Percentiles rank a stretch among this genome's conserved stretches.
phyloP scores from a whole-genome alignment of 1,140 invertebrate genomes.

The Drosophila watanabei region DNA sequence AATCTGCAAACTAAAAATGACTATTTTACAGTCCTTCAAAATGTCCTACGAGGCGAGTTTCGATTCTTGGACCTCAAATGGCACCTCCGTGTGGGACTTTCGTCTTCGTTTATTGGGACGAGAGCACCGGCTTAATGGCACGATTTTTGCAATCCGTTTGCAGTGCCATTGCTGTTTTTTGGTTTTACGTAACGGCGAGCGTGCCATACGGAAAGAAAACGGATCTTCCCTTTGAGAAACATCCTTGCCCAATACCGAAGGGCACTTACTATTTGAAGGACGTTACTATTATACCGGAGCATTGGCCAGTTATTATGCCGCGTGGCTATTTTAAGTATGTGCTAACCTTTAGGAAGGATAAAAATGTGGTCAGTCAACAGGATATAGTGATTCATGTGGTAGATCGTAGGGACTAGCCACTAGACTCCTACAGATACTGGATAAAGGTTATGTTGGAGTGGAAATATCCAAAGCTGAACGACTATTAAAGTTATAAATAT shows the following conservation, averaged over 20 bases:
- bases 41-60: background rate
- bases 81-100: background rate
- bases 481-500: background rate
- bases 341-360: background rate
- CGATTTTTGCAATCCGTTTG: background rate
- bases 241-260: background rate
- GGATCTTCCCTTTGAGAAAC: background rate
- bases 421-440: background rate
- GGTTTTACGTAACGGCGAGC: background rate
- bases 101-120: background rate
- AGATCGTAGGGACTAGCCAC: background rate
- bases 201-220: background rate
- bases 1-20: background rate
- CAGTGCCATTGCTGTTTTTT: background rate
- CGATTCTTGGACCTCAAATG: background rate
- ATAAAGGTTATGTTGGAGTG: background rate
- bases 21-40: background rate
- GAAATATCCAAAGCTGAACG: background rate
- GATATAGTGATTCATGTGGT: no score
- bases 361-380: background rate
- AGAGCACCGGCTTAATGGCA: background rate
- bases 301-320: background rate
- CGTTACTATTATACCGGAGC: background rate
- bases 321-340: slow-evolving; percentile 1
- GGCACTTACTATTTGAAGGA: background rate